phyloP scores from a whole-genome alignment of 35 echinoderm and acorn worm genomes.

The Stichopus chloronotus region DNA sequence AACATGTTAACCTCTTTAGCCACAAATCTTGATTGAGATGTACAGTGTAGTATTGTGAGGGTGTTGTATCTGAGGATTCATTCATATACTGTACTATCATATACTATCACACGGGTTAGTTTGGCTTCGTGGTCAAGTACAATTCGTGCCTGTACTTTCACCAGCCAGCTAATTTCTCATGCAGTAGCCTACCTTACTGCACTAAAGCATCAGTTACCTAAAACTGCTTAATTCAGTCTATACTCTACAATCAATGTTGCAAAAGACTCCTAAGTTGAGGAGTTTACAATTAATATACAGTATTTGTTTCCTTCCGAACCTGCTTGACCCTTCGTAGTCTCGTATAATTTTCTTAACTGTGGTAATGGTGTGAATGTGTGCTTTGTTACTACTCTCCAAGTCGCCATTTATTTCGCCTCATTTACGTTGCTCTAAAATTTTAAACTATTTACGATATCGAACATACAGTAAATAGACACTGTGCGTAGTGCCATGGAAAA shows the following conservation, averaged over 20 bases:
- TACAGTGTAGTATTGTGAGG: no score
- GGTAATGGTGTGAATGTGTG: neutral
- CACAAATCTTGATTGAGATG: neutral
- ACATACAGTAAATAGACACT: neutral
- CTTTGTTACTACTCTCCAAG: neutral
- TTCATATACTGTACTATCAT: neutral
- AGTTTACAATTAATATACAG: neutral
- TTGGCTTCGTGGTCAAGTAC: neutral
- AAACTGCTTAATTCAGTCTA: neutral
- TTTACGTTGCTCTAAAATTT: no score
- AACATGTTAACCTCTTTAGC: slow-evolving; percentile 36
- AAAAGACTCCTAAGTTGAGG: neutral
- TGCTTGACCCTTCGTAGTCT: no score
- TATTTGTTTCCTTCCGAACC: neutral
- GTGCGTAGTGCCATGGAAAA: neutral
- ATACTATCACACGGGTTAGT: neutral
- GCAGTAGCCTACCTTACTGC: neutral
- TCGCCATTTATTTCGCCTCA: neutral
- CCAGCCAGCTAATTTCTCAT: neutral
- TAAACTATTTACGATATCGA: no score
- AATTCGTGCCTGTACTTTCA: neutral
- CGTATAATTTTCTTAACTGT: neutral
- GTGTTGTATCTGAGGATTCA: neutral
- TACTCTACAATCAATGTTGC: neutral
- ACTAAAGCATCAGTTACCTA: neutral